These are phyloP conservation scores for Pluvialis apricaria DNA, from an alignment of 2,113 vertebrate genomes.

Conservation along the genomic window DNA sequence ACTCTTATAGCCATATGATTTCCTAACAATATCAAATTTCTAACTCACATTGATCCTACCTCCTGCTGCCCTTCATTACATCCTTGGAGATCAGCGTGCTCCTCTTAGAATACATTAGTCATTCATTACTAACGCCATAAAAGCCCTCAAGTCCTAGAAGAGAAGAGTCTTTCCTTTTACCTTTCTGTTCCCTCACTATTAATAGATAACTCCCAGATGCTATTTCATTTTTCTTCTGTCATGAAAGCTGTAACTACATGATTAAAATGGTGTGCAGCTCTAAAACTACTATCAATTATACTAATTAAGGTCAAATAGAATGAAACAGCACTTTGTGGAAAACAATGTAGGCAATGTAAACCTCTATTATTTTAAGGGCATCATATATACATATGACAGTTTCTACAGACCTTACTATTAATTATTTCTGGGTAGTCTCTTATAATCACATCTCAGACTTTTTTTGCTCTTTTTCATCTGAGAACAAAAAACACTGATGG, in stretches of 20 bases:
- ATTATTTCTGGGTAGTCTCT: slow-evolving; percentile 32
- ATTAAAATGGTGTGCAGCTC: slow-evolving; percentile 57
- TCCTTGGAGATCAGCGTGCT: slow-evolving; percentile 24
- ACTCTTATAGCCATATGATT: neutral
- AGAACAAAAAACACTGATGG: neutral
- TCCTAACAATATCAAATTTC: slow-evolving; percentile 25
- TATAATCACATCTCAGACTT: neutral
- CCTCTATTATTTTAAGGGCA: slow-evolving; percentile 52
- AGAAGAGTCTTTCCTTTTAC: slow-evolving; percentile 28
- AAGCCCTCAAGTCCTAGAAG: slow-evolving; percentile 7
- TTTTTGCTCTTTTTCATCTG: neutral
- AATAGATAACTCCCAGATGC: slow-evolving; percentile 60
- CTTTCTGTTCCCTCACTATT: slow-evolving; percentile 45
- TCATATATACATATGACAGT: slow-evolving; percentile 21
- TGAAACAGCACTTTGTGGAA: slow-evolving; percentile 37
- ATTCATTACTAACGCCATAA: neutral
- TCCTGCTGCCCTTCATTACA: slow-evolving; percentile 22
- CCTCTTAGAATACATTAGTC: slow-evolving; percentile 21
- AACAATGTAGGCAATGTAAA: slow-evolving; percentile 51
- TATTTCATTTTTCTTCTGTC: slow-evolving; percentile 69
- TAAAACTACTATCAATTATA: slow-evolving; percentile 70
- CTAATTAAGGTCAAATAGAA: slow-evolving; percentile 73
- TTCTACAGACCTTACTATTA: slow-evolving; percentile 24
- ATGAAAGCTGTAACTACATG: slow-evolving; percentile 57
- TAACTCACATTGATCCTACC: slow-evolving; percentile 28